Evolutionary conservation across 2,888 invertebrate species (phyloP).

Genomic region (Tetanocera ferruginea): DNA sequence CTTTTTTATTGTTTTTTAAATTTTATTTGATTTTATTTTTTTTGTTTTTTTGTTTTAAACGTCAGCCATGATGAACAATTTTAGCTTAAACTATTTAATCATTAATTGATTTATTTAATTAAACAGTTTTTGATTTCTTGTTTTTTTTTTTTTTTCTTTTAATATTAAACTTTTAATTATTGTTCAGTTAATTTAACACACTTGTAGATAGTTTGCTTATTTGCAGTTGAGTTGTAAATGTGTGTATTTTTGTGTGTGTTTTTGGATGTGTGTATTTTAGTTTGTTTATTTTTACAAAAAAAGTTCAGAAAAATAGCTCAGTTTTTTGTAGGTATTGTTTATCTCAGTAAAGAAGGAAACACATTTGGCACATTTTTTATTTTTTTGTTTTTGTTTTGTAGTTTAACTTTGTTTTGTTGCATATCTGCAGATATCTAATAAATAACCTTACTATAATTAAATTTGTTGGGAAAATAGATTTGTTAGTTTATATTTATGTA

Average conservation of each 20-base stretch:
- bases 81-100: conserved; percentile 32
- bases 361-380: conserved; percentile 59
- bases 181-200: conserved; percentile 23
- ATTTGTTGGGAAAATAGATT: background rate
- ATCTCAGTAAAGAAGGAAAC: conserved; percentile 49
- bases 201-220: background rate
- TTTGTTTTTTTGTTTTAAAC: background rate
- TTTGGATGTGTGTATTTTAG: background rate
- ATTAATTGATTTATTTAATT: background rate
- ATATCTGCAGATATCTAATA: background rate
- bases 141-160: background rate
- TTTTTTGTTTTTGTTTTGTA: conserved; percentile 34
- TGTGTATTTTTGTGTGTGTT: background rate
- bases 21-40: background rate
- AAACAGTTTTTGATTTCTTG: conserved; percentile 1
- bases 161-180: conserved; percentile 33
- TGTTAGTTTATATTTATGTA: background rate
- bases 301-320: conserved; percentile 22
- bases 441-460: background rate
- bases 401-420: background rate
- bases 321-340: background rate
- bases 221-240: background rate
- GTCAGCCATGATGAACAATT: background rate
- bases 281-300: background rate
- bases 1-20: background rate